Evolutionary conservation across 2,113 vertebrate species (phyloP).

Genomic region (Petrocephalus microphthalmus): DNA sequence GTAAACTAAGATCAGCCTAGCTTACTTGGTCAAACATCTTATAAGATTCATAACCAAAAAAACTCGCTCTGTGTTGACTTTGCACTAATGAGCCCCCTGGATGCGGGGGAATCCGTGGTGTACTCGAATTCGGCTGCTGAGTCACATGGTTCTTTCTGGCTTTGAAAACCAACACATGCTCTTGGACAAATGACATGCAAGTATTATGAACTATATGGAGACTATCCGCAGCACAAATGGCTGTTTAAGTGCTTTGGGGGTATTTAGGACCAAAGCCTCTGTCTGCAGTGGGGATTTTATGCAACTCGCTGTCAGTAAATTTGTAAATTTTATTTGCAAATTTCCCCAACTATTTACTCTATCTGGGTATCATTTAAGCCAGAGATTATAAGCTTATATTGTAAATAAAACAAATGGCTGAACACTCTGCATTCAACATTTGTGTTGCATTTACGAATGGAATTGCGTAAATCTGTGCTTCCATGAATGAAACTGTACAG

Average conservation of each 20-base stretch:
- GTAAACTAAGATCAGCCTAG: background rate
- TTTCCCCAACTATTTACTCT: background rate
- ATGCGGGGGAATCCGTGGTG: background rate
- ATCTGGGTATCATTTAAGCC: background rate
- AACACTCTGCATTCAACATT: background rate
- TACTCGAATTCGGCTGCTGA: background rate
- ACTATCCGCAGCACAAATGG: background rate
- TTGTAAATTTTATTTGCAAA: background rate
- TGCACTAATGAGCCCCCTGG: background rate
- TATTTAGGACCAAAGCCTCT: constrained; percentile 1
- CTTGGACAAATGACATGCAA: background rate
- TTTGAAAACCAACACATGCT: background rate
- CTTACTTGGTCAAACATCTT: background rate
- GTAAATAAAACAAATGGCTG: background rate
- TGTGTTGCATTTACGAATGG: background rate
- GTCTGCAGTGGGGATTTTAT: background rate
- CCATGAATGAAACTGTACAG: too few relatives aligned
- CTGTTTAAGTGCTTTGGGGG: background rate
- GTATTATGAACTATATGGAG: background rate
- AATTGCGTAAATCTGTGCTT: background rate
- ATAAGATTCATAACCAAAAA: too few relatives aligned
- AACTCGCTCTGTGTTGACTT: background rate
- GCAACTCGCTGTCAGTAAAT: background rate
- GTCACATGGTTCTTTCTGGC: background rate
- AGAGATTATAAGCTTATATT: background rate